phyloP scores from a whole-genome alignment of 35 echinoderm and acorn worm genomes.

The Anneissia japonica region DNA sequence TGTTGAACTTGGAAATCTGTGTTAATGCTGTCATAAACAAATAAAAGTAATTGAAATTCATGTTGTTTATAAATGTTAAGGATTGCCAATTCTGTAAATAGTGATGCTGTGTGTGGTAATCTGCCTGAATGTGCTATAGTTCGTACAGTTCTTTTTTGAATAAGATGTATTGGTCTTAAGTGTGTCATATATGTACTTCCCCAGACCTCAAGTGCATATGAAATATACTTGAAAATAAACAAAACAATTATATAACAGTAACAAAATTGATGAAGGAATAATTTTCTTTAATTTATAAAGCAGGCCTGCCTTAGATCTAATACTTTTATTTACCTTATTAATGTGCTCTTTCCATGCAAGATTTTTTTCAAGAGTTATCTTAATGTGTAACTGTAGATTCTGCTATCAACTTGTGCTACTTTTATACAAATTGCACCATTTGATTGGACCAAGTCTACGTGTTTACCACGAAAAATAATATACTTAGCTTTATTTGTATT shows the following conservation, averaged over 20 bases:
- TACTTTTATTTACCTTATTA: conserved; percentile 3
- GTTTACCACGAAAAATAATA: neutral
- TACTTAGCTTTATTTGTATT: conserved; percentile 2
- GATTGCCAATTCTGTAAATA: neutral
- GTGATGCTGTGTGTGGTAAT: neutral
- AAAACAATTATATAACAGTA: neutral
- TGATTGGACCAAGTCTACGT: neutral
- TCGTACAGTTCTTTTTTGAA: neutral
- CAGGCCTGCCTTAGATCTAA: neutral
- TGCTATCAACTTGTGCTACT: neutral
- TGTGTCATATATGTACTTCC: neutral
- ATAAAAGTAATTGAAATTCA: neutral
- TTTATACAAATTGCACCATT: neutral
- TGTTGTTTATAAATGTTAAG: neutral
- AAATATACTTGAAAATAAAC: neutral
- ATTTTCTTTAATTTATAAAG: neutral
- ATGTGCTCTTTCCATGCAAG: neutral
- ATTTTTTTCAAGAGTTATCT: neutral
- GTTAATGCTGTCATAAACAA: neutral
- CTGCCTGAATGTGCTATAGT: neutral
- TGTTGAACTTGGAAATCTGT: neutral
- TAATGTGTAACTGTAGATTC: neutral
- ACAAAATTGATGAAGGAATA: neutral
- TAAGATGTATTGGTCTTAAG: neutral
- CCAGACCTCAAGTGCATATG: neutral